Evolutionary conservation across 1,140 invertebrate species (phyloP).

Genomic region (Drosophila bifasciata): DNA sequence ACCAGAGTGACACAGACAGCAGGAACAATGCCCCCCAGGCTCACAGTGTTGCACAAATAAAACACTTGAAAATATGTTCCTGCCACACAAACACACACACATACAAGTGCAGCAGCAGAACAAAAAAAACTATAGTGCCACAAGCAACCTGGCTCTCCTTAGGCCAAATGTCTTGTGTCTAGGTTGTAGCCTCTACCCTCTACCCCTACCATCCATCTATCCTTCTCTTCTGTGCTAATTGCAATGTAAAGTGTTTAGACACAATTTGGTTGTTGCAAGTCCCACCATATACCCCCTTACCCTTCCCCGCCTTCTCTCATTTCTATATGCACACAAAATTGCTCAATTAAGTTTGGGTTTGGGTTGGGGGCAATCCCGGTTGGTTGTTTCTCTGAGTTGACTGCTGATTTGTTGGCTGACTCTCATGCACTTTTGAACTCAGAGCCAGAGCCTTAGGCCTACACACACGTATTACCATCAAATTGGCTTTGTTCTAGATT

Average conservation of each 20-base stretch:
- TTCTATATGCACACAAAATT: slow-evolving; percentile 27
- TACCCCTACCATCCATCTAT: background rate
- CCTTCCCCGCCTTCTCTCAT: background rate
- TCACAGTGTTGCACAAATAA: slow-evolving; percentile 21
- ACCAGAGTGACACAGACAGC: too few relatives aligned
- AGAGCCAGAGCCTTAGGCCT: slow-evolving; percentile 33
- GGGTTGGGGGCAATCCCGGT: background rate
- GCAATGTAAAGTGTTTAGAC: slow-evolving; percentile 71
- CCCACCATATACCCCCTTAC: slow-evolving; percentile 1
- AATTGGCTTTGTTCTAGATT: slow-evolving; percentile 19
- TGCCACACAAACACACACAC: background rate
- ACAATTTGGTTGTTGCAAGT: slow-evolving; percentile 56
- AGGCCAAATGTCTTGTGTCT: slow-evolving; percentile 8
- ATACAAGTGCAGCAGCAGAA: background rate
- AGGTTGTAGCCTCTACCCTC: background rate
- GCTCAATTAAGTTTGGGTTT: slow-evolving; percentile 59
- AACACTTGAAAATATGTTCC: slow-evolving; percentile 25
- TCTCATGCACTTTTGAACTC: slow-evolving; percentile 18
- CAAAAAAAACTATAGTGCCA: slow-evolving; percentile 26
- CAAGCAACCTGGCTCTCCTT: slow-evolving; percentile 10
- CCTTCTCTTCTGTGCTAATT: slow-evolving; percentile 46
- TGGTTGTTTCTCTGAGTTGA: background rate
- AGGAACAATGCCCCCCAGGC: too few relatives aligned
- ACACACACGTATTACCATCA: slow-evolving; percentile 1
- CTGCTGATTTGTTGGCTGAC: slow-evolving; percentile 16